Percentiles rank a stretch among this genome's conserved stretches.
Evolutionary conservation across 2,797 vertebrate species (phyloP).

Genomic region (Scyliorhinus canicula): DNA sequence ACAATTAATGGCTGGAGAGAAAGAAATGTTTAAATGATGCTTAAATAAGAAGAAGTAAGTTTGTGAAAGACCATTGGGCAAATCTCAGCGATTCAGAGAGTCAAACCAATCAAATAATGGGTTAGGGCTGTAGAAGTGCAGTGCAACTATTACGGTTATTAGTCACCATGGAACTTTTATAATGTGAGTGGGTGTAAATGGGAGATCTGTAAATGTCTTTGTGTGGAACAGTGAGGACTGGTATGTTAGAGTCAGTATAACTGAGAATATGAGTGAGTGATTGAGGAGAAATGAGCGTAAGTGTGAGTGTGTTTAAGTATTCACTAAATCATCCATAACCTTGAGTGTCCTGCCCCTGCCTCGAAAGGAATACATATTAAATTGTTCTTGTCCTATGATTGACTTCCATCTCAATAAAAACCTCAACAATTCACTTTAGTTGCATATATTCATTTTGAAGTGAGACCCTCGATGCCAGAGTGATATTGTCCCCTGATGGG

Average conservation of each 20-base stretch:
- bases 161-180: neutral
- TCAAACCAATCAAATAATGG: neutral
- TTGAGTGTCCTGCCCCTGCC: neutral
- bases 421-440: too few species aligned
- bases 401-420: neutral
- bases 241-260: neutral
- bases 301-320: neutral
- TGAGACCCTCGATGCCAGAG: neutral
- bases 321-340: neutral
- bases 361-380: neutral
- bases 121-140: too few species aligned
- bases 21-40: neutral
- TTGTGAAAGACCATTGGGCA: neutral
- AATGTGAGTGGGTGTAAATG: neutral
- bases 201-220: neutral
- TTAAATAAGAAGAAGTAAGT: neutral
- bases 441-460: neutral
- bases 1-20: neutral
- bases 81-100: neutral
- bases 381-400: neutral
- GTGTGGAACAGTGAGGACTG: neutral
- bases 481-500: too few species aligned
- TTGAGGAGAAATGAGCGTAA: neutral
- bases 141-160: neutral
- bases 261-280: neutral